Evolutionary conservation across 2,888 invertebrate species (phyloP), one percentile per base, ranked within the genome.

Genomic region (Melinopterus prodromus): DNA sequence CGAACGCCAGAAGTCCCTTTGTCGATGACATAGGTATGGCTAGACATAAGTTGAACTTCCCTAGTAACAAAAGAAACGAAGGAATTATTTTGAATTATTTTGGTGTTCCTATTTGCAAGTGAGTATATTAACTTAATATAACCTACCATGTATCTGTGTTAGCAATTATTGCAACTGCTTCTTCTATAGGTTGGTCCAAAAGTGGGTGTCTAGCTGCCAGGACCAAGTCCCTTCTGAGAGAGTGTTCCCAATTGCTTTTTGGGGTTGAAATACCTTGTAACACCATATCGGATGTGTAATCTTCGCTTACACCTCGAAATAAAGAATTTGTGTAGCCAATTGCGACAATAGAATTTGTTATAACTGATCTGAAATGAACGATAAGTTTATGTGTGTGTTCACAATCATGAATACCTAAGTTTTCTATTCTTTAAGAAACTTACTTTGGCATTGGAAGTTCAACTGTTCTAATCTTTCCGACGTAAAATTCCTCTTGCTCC

Each of bases 81-180:
- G 76, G 6, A 78, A 81, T 38, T 71, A 76, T 35, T 79, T 77
- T 16, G 15, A 79, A 16, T 69, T 71, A 37, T 69, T 77, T 4
- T 14, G 26, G 35, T 71, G 6, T 9, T 15, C 77, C 26, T 26
- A 26, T 2, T 3, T 26, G 26, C 26, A 26, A 26, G 26, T 26
- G 37, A 35, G 14, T 36, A n/a, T 36, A 6, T 74, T 26, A 26
- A 26, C 26, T 26, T 26, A 1, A 9, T 53, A 77, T n/a, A 70
- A 82, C 90, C 88, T 90, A 96, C 96, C 97, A 97, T 77, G 93
- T 94, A 85, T 95, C 94, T 82, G 93, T 92, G 86, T 96, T 94
- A 0, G 95, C 97, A 53, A 97, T 91, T 82, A 98, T 94, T 82
- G 96, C 97, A 71, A 97, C 92, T 77, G 96, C 93, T 89, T 97